Evolutionary conservation across 2,797 vertebrate genomes (phyloP).

Genomic region (Alfaro cultratus): DNA sequence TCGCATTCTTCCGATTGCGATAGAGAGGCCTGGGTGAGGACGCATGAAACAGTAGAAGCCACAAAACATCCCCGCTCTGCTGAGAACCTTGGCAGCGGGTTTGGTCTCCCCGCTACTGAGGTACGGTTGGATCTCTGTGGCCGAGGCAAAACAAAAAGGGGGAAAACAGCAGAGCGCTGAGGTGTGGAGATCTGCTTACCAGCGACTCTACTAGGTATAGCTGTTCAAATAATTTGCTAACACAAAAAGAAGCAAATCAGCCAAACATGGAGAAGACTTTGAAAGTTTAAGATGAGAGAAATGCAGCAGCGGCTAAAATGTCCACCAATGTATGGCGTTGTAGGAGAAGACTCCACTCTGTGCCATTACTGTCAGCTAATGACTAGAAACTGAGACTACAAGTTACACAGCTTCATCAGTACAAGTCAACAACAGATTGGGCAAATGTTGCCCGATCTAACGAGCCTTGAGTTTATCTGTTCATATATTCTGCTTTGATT

Average conservation of each 20-base stretch:
- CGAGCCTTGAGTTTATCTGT: not conserved
- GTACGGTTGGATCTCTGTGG: conserved; percentile 40
- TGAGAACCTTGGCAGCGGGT: conserved; percentile 39
- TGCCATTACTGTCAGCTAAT: not conserved
- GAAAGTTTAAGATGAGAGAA: not conserved
- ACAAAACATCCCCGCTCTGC: conserved; percentile 26
- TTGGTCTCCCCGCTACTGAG: conserved; percentile 65
- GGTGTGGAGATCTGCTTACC: conserved; percentile 44
- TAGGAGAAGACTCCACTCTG: not conserved
- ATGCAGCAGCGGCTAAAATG: not conserved
- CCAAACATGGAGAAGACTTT: not conserved
- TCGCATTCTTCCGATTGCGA: conserved; percentile 2
- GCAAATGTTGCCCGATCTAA: not conserved
- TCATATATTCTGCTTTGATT: not conserved
- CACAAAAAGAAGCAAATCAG: conserved; percentile 1
- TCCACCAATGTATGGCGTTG: not conserved
- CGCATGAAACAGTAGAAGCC: conserved; percentile 19
- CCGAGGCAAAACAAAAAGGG: conserved; percentile 69
- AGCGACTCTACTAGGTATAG: not conserved
- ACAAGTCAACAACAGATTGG: not conserved
- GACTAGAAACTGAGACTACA: not conserved
- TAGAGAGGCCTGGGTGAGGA: not conserved
- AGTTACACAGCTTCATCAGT: not conserved
- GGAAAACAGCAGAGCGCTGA: conserved; percentile 58
- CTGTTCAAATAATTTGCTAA: not conserved